Conservation (phyloP, 2,888 invertebrate species). For the Chesias legatella region DNA sequence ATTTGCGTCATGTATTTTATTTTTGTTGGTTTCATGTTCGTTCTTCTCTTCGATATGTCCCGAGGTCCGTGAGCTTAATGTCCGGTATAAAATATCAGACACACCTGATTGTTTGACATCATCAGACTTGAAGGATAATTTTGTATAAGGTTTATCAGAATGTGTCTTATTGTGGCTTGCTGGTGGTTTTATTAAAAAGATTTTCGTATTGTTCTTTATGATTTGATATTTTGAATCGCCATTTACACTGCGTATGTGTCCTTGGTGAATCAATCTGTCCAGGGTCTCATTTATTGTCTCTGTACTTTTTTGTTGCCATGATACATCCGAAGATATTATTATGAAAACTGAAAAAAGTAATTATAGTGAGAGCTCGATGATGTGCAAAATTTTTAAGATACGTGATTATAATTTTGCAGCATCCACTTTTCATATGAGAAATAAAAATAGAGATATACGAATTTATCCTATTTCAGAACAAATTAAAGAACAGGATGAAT, state of each 20-base stretch:
- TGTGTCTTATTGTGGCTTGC: conserved; percentile 3
- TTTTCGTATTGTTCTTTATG: conserved; percentile 15
- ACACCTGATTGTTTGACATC: conserved; percentile 1
- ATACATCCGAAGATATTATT: conserved; percentile 3
- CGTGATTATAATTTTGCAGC: too few relatives aligned
- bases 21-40: neutral
- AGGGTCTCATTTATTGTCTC: conserved; percentile 18
- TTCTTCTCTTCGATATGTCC: neutral
- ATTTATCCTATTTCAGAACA: too few relatives aligned
- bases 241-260: neutral
- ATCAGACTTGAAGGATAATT: neutral
- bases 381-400: too few relatives aligned
- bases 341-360: conserved; percentile 14
- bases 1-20: conserved; percentile 1
- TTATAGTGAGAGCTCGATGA: too few relatives aligned
- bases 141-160: conserved; percentile 1
- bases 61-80: conserved; percentile 1
- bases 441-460: too few relatives aligned
- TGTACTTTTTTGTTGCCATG: conserved; percentile 18
- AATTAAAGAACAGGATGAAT: too few relatives aligned
- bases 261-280: conserved; percentile 22
- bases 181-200: conserved; percentile 7
- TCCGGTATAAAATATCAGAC: conserved; percentile 5
- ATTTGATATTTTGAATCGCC: neutral
- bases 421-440: too few relatives aligned